Evolutionary conservation across 2,797 vertebrate species (phyloP), one percentile per base, ranked within the genome.

Genomic region (Syndactyla subalaris): DNA sequence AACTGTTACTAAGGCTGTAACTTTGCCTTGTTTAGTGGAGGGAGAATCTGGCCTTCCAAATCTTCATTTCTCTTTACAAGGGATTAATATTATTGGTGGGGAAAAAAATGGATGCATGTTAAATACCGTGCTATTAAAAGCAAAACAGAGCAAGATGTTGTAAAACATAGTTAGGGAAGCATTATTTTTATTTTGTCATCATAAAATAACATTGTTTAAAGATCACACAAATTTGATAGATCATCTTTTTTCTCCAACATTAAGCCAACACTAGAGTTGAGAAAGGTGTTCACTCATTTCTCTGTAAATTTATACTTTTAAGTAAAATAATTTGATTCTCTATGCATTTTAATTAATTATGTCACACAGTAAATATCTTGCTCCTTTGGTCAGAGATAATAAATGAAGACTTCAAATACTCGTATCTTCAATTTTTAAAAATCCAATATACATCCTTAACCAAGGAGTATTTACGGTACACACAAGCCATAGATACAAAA

Each of bases 161-260:
- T 93, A 96, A 97, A 97, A 97, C 85, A 88, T 89, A 83, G 87
- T 97, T 96, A 95, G 92, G 93, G 96, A 98, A 97, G 92, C 88
- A 97, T 68, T 97, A 88, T 93, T 97, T 98, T 98, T 97, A 97
- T 97, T 97, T 95, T 93, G 84, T 96, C 97, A 97, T 96, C 92
- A 95, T 97, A 95, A 96, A 96, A 81, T 95, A 97, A 97, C 94
- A 97, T 95, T 88, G 95, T 78, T 95, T 97, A 41, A 96, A 94
- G 96, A 95, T 85, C 83, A 97, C 80, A 97, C 76, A 86, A 92
- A 88, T 96, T 90, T 85, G 92, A 96, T 95, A 93, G 82, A 84
- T 80, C 41, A 74, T 91, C 32, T 90, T 82, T 85, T 66, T 89
- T 32, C 58, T 92, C 85, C 85, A 68, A 95, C 81, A 84, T 76